Percentiles rank a stretch among this genome's conserved stretches.
Conservation (phyloP, 2,888 invertebrate species). For the Drosophila antonietae region DNA sequence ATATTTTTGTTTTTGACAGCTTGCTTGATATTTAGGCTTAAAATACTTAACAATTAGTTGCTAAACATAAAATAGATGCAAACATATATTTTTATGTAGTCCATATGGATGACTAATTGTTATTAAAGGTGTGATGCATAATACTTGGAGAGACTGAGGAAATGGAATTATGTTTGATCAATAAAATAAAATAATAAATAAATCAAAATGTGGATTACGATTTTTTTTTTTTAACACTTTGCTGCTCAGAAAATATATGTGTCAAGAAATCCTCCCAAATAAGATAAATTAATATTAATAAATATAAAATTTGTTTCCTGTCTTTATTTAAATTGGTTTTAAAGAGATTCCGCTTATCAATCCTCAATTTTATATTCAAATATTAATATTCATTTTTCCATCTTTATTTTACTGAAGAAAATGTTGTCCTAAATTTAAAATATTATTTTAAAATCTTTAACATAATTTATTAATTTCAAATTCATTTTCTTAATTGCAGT, state of each 20-base stretch:
- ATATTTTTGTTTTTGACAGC: conserved; percentile 35
- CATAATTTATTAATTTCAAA: not conserved
- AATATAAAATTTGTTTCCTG: not conserved
- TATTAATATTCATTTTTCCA: not conserved
- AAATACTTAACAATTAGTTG: conserved; percentile 27
- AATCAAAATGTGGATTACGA: too few species aligned
- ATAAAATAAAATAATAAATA: too few species aligned
- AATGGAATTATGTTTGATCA: too few species aligned
- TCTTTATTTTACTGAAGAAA: too few species aligned
- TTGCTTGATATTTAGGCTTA: conserved; percentile 33
- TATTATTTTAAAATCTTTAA: not conserved
- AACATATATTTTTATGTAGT: not conserved
- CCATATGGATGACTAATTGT: conserved; percentile 27
- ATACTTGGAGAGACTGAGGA: too few species aligned
- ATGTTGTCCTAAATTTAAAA: too few species aligned
- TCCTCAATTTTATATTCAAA: too few species aligned
- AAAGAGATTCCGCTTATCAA: too few species aligned
- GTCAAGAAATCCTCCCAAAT: too few species aligned
- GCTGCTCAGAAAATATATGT: too few species aligned
- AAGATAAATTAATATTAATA: not conserved
- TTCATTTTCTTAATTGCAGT: conserved; percentile 26
- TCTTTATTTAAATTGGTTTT: too few species aligned
- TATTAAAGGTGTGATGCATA: not conserved
- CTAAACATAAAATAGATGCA: not conserved
- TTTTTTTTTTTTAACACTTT: too few species aligned